Conservation (phyloP, 2,113 vertebrate species). For the Coregonus clupeaformis region DNA sequence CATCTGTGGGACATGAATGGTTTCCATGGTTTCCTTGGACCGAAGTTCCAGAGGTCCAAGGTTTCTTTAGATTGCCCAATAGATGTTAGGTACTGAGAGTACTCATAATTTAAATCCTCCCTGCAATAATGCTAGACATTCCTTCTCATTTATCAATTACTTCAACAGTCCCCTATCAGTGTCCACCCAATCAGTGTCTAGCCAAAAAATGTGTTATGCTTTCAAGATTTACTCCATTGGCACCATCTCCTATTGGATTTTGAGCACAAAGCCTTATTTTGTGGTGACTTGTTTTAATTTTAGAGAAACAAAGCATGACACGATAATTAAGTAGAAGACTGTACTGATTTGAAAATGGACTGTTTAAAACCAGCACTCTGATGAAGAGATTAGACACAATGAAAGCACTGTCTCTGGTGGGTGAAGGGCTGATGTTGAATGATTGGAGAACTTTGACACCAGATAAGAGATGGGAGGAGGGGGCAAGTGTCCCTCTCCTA, state of each 20-base stretch:
- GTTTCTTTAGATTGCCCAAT: constrained; percentile 64
- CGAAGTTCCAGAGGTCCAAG: constrained; percentile 69
- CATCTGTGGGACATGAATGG: constrained; percentile 62
- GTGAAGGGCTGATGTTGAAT: constrained; percentile 56
- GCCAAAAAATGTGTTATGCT: not conserved
- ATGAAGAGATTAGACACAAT: constrained; percentile 56
- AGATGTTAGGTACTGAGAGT: constrained; percentile 47
- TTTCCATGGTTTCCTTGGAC: constrained; percentile 72
- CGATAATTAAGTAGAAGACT: constrained; percentile 23
- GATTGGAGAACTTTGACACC: constrained; percentile 64
- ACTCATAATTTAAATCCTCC: constrained; percentile 44
- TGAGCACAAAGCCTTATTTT: constrained; percentile 4
- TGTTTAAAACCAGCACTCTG: constrained; percentile 33
- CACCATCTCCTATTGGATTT: not conserved
- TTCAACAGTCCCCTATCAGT: not conserved
- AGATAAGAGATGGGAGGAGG: constrained; percentile 68
- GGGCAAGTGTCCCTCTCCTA: constrained; percentile 37
- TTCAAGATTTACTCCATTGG: constrained; percentile 1
- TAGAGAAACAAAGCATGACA: constrained; percentile 3
- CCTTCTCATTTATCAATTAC: constrained; percentile 26
- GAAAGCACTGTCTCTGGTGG: constrained; percentile 53
- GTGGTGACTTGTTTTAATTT: not conserved
- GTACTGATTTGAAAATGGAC: constrained; percentile 40
- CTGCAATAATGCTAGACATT: constrained; percentile 27
- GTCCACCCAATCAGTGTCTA: not conserved